Conservation (phyloP, 2,888 invertebrate genomes). For the Mythimna impura region DNA sequence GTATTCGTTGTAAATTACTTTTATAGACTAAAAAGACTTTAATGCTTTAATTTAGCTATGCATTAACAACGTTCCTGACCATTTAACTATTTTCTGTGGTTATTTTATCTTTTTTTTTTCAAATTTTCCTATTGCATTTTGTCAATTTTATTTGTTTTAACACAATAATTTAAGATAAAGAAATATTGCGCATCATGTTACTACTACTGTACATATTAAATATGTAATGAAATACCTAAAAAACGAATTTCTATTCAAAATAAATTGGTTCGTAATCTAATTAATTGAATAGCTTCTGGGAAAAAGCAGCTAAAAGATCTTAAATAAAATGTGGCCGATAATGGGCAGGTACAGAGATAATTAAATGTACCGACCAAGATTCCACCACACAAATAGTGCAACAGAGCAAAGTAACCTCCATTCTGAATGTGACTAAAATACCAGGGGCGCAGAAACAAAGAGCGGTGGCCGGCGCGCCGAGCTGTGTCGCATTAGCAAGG, state of each 20-base stretch:
- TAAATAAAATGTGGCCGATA: background rate
- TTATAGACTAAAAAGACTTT: constrained; percentile 67
- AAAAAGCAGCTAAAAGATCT: background rate
- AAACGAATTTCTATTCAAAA: background rate
- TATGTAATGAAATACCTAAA: background rate
- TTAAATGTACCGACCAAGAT: constrained; percentile 28
- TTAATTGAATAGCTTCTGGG: background rate
- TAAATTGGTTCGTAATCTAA: background rate
- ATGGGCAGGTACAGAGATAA: background rate
- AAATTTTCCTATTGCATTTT: background rate
- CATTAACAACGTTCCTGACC: constrained; percentile 8
- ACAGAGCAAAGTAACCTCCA: constrained; percentile 72
- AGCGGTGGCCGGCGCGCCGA: constrained; percentile 65
- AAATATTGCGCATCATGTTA: background rate
- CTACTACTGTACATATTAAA: background rate
- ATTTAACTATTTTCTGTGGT: constrained; percentile 5
- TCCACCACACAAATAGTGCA: constrained; percentile 45
- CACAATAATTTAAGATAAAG: background rate
- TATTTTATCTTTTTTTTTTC: background rate
- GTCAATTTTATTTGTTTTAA: background rate
- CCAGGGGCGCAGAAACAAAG: constrained; percentile 71
- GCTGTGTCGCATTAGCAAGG: constrained; percentile 76
- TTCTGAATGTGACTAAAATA: constrained; percentile 70
- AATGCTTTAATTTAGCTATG: constrained; percentile 34
- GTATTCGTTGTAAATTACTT: constrained; percentile 67